Evolutionary conservation across 1,140 invertebrate genomes (phyloP), one percentile per base, ranked within the genome.

Genomic region (Eumeta japonica): DNA sequence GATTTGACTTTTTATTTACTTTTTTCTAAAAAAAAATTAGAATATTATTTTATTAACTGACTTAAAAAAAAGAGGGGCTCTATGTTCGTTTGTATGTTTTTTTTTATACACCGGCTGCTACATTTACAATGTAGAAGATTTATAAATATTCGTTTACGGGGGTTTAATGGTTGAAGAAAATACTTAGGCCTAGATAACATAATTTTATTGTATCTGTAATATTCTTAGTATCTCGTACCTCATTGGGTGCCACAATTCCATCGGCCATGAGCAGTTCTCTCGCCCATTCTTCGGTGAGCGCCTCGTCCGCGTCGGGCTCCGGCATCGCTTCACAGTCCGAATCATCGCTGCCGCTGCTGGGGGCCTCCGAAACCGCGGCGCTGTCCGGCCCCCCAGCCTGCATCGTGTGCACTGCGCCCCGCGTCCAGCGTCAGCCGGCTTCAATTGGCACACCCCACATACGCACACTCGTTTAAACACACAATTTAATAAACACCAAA

Each of bases 261-360:
- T 34, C 9, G 50, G 66, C 67, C 65, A 38, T 35, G 16, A 73
- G 46, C 28, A 73, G 35, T 20, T 71, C 66, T 16, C 56, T 50
- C 3, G 68, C 68, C 68, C 68, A 73, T 37, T 73, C 68, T 37
- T 73, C 68, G 3, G 65, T 71, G 11, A 73, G 50, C 13, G 55
- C 54, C 5, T 7, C 13, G 33, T 72, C 65, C 2, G 50, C 46
- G 10, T 66, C 62, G 3, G 45, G 37, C 28, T 68, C 64, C 7
- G 52, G 46, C 3, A 43, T 55, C 10, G 44, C 50, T 19, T 73
- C 68, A 43, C 68, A 65, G 33, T 73, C 68, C 3, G 68, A 71
- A 12, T 63, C 68, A 33, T 73, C 68, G 40, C 68, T 73, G 24
- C 53, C 65, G 37, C 66, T 68, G 46, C 66, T 71, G 24, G 66